phyloP scores from a whole-genome alignment of 2,113 vertebrate genomes.

The Lampris megalopsis region DNA sequence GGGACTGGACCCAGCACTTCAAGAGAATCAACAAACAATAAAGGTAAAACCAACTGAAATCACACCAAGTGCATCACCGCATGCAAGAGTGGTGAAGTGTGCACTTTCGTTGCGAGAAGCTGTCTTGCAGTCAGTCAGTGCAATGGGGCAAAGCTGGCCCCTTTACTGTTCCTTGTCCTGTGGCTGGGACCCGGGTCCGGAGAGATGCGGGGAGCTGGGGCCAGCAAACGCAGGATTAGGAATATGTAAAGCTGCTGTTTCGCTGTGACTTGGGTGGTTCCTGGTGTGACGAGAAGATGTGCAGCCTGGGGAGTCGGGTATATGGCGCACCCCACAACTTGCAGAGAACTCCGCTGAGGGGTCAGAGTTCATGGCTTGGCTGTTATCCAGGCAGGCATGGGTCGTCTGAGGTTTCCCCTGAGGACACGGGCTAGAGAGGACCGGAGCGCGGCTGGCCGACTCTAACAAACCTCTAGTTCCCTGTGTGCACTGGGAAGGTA shows the following conservation, averaged over 20 bases:
- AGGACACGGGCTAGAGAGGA: constrained; percentile 68
- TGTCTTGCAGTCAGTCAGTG: constrained; percentile 33
- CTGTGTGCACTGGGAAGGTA: constrained; percentile 64
- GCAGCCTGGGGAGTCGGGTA: not conserved
- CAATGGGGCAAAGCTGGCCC: constrained; percentile 26
- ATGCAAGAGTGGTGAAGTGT: constrained; percentile 50
- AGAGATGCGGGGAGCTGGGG: constrained; percentile 46
- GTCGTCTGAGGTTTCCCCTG: constrained; percentile 68
- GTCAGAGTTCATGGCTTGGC: constrained; percentile 38
- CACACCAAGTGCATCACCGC: constrained; percentile 33
- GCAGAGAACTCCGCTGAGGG: constrained; percentile 32
- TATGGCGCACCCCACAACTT: constrained; percentile 16
- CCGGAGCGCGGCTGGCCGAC: constrained; percentile 65
- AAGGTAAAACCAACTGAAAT: not conserved
- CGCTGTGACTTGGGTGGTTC: constrained; percentile 53
- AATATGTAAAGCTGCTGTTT: constrained; percentile 38
- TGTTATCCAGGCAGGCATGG: constrained; percentile 42
- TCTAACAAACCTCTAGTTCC: constrained; percentile 75
- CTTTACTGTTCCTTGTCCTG: constrained; percentile 15
- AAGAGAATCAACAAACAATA: constrained; percentile 9
- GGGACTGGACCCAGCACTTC: not conserved
- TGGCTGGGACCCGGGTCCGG: constrained; percentile 17
- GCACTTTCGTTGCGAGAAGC: constrained; percentile 12
- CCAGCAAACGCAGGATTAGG: constrained; percentile 36
- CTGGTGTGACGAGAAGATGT: constrained; percentile 42